phyloP scores from a whole-genome alignment of 2,888 invertebrate genomes.

The Drosophila kanekoi region DNA sequence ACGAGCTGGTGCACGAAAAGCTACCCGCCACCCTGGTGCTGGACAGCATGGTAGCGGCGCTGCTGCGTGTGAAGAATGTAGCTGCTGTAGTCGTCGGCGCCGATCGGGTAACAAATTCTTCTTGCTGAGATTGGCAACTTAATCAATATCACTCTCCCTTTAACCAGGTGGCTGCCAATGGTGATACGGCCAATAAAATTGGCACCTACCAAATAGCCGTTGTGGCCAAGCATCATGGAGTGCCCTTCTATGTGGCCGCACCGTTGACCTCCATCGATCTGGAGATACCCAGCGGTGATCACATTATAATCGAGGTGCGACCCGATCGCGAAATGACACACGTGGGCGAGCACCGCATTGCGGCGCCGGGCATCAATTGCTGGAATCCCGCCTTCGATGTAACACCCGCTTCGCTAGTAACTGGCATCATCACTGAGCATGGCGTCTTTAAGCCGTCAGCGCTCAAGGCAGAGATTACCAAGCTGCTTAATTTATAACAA shows the following conservation, averaged over 20 bases:
- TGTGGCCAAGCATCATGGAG: conserved; percentile 94
- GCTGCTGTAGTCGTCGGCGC: conserved; percentile 98
- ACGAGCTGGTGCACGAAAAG: conserved; percentile 96
- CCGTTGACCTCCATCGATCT: conserved; percentile 96
- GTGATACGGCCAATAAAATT: conserved; percentile 99
- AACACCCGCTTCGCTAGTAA: conserved; percentile 96
- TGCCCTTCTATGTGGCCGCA: conserved; percentile 98
- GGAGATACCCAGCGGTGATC: conserved; percentile 91
- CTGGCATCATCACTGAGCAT: conserved; percentile 96
- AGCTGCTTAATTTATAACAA: conserved; percentile 69
- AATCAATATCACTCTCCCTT: conserved; percentile 14
- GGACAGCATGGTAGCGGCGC: conserved; percentile 97
- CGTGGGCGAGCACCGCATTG: conserved; percentile 93
- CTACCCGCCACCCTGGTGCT: conserved; percentile 97
- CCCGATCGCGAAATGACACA: conserved; percentile 96
- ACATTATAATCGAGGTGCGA: conserved; percentile 97
- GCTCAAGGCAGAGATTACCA: conserved; percentile 80
- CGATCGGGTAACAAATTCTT: conserved; percentile 89
- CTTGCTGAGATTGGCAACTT: neutral
- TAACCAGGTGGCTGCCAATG: conserved; percentile 93
- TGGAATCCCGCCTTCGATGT: conserved; percentile 99
- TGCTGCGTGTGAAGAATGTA: conserved; percentile 93
- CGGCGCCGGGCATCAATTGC: conserved; percentile 94
- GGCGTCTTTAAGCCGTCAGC: conserved; percentile 91
- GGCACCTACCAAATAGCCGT: conserved; percentile 98